Base-by-base conservation (phyloP, 2,113 vertebrate species). In the Rhea americana region DNA sequence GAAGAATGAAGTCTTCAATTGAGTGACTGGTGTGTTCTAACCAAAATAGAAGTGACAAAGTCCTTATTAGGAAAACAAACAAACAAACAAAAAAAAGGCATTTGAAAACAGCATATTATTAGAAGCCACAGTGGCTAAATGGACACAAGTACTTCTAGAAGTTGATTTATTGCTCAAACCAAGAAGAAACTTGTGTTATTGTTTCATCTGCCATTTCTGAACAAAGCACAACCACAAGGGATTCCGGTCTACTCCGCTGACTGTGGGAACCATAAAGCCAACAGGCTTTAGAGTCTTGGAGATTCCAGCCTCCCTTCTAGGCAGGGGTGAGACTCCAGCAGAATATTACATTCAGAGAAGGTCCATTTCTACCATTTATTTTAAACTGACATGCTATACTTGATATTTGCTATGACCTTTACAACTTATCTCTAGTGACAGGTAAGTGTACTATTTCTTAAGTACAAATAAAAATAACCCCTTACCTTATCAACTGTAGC, bases 401-500 rank as follows among this genome's bases (percentile, higher is more conserved):
- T 51, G 68, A 13, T 51, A 28, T 72, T 82, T 72, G 51, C 53
- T 76, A 26, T 62, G 83, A 86, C 35, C 26, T 62, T 87, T 0
- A 88, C 14, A 89, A 58, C 16, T 48, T 41, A 76, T 8, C 55
- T 77, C 67, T 85, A 85, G 53, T 43, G 13, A 65, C 73, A 85
- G 47, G 8, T 6, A 61, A 77, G 17, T 19, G 15, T 41, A 68
- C 30, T 39, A 56, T 71, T 10, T 82, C 72, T 43, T 53, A 71
- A 74, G 26, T 5, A 68, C 13, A 41, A 1, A 15, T 75, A 39
- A 1, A 79, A n/a, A 26, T 7, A 90, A 77, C 39, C 51, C 13
- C 92, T 14, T 97, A 99, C 99, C 96, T 98, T 96, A 79, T 98
- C 97, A 70, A 76, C 30, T 48, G 96, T 45, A 89, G 97, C 92